A percentile compares a stretch with the other conserved stretches of the same genome.
Conservation (phyloP, 2,888 invertebrate species). For the Crocallis elinguaria region DNA sequence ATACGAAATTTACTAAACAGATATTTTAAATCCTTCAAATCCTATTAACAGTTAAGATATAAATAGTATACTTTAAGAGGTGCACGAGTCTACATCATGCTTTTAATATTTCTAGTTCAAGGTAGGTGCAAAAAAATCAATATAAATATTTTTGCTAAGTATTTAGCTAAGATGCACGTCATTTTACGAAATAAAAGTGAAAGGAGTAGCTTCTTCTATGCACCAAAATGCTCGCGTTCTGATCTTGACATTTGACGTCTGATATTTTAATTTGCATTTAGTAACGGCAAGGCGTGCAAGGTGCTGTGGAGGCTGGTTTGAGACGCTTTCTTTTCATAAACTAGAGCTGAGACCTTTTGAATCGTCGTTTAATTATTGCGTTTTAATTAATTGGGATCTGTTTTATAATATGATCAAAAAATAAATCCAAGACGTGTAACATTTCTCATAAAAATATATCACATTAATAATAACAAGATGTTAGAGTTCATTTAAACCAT, state of each 20-base stretch:
- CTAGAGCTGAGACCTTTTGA: no score
- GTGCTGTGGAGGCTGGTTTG: constrained; percentile 10
- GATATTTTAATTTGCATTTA: constrained; percentile 54
- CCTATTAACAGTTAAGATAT: constrained; percentile 5
- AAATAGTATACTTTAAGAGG: neutral
- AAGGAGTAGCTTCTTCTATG: constrained; percentile 58
- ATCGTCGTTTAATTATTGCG: no score
- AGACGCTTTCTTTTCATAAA: constrained; percentile 38
- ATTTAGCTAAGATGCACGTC: constrained; percentile 4
- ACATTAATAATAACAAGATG: constrained; percentile 22
- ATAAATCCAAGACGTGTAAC: neutral
- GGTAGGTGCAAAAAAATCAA: neutral
- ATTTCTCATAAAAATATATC: constrained; percentile 18
- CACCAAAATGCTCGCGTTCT: constrained; percentile 49
- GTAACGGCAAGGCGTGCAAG: constrained; percentile 33
- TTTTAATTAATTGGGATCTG: neutral
- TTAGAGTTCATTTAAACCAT: constrained; percentile 27
- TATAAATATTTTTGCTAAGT: neutral
- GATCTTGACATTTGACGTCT: constrained; percentile 71
- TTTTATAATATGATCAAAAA: neutral
- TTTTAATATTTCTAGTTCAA: neutral
- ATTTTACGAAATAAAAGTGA: constrained; percentile 64
- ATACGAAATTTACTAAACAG: constrained; percentile 12
- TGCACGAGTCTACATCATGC: neutral
- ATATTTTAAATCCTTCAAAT: constrained; percentile 13